Evolutionary conservation across 1,140 invertebrate genomes (phyloP), one percentile per base, ranked within the genome.

Genomic region (Apis dorsata): DNA sequence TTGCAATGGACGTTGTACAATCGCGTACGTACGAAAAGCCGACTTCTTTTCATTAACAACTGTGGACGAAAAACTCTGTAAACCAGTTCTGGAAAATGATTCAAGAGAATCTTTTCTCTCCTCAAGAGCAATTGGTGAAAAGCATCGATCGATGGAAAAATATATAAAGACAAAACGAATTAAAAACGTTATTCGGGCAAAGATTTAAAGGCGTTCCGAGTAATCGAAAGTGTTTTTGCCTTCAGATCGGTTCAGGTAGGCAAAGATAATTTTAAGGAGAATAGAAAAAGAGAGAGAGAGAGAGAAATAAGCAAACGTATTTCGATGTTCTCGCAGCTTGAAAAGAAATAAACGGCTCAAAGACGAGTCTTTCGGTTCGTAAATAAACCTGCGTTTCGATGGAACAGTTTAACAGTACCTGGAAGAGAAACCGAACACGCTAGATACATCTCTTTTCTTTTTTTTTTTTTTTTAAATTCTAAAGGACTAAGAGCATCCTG

Each of bases 361-460:
- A 28, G 53, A 12, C 21, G 53, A 57, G 15, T 12, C 11, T 8
- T 4, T 10, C 10, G 44, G 10, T 62, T 17, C 17, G 19, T 60
- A 81, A 68, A 68, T 76, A 81, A 76, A 60, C 53, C n/a, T 3
- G 7, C 28, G 8, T 28, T 55, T 10, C 28, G 21, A 49, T 51
- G 34, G 4, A 53, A 13, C 9, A 21, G 10, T 44, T 28, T 63
- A 21, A 44, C 28, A n/a, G 24, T 49, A 44, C 3, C 21, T 34
- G 62, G 51, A 12, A 53, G 5, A 0, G 13, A 57, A 51, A 19
- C n/a, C 12, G 19, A 66, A 55, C 15, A 19, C 12, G 1, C 17
- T 9, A 9, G 49, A 76, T 19, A 21, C 28, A 10, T 11, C 28
- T 28, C 9, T 65, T 28, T 24, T 15, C 12, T 5, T 24, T 65